Percentiles rank a stretch among this genome's conserved stretches.
Conservation (phyloP, 2,888 invertebrate genomes). For the Fragum sueziense region DNA sequence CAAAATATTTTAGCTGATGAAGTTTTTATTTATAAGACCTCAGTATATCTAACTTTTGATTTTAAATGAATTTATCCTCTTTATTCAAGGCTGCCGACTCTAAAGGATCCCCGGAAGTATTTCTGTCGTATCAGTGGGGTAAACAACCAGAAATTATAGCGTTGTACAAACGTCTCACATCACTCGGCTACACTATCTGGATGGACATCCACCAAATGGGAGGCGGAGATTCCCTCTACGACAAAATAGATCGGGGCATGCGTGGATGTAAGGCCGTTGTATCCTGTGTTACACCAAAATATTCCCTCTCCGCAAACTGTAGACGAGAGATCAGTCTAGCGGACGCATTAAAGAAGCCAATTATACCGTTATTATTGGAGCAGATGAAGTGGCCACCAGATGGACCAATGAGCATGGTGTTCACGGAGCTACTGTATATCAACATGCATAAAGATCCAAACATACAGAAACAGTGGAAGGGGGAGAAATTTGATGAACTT, state of each 20-base stretch:
- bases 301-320: constrained; percentile 79
- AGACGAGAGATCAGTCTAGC: constrained; percentile 78
- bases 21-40: too few relatives aligned
- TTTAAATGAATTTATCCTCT: too few relatives aligned
- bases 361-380: constrained; percentile 79
- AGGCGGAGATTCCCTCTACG: constrained; percentile 80
- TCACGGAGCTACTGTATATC: constrained; percentile 78
- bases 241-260: constrained; percentile 79
- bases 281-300: constrained; percentile 79
- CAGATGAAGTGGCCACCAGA: constrained; percentile 78
- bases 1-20: too few relatives aligned
- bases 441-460: constrained; percentile 67
- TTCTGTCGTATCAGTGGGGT: constrained; percentile 81
- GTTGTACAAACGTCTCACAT: constrained; percentile 71
- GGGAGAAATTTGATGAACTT: constrained; percentile 69
- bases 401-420: constrained; percentile 80
- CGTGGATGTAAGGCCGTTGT: constrained; percentile 75
- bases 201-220: constrained; percentile 82
- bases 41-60: too few relatives aligned
- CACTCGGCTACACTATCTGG: constrained; percentile 77
- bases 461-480: constrained; percentile 67
- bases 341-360: constrained; percentile 78
- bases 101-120: constrained; percentile 68
- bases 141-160: constrained; percentile 76
- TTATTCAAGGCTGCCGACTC: too few relatives aligned